These are phyloP conservation scores for Corythaixoides concolor DNA, from an alignment of 2,113 vertebrate species.

Conservation along the genomic window DNA sequence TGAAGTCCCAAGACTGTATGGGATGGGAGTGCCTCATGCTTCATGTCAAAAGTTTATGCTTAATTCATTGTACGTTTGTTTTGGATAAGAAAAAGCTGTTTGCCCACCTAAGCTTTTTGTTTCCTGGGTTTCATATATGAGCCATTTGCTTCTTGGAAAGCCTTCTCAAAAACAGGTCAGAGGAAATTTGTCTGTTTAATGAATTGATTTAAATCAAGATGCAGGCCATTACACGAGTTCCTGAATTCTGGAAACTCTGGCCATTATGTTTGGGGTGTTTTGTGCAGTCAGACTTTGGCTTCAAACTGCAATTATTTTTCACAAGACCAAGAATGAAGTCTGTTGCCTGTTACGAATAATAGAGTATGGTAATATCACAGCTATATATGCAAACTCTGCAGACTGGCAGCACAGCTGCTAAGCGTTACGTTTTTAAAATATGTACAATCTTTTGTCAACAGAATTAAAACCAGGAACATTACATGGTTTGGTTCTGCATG, in stretches of 20 bases:
- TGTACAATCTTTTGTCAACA: conserved; percentile 62
- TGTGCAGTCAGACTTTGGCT: conserved; percentile 29
- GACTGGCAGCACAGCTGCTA: conserved; percentile 59
- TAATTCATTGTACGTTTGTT: neutral
- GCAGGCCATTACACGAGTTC: neutral
- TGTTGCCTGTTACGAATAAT: conserved; percentile 65
- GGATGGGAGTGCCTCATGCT: neutral
- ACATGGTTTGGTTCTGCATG: conserved; percentile 45
- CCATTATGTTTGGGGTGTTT: neutral
- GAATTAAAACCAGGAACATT: conserved; percentile 41
- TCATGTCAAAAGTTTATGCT: neutral
- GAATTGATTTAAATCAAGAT: neutral
- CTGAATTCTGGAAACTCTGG: neutral
- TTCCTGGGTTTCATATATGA: neutral
- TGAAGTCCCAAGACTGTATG: neutral
- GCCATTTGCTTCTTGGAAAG: neutral
- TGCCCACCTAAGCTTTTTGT: neutral
- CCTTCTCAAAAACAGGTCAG: neutral
- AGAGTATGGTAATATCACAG: conserved; percentile 65
- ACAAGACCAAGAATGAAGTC: conserved; percentile 32
- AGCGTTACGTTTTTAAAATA: conserved; percentile 51
- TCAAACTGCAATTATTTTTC: conserved; percentile 50
- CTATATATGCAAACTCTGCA: conserved; percentile 56
- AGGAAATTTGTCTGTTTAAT: conserved; percentile 10
- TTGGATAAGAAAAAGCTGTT: conserved; percentile 1